Conservation (phyloP, 1,140 invertebrate species). For the Dendrolimus kikuchii region DNA sequence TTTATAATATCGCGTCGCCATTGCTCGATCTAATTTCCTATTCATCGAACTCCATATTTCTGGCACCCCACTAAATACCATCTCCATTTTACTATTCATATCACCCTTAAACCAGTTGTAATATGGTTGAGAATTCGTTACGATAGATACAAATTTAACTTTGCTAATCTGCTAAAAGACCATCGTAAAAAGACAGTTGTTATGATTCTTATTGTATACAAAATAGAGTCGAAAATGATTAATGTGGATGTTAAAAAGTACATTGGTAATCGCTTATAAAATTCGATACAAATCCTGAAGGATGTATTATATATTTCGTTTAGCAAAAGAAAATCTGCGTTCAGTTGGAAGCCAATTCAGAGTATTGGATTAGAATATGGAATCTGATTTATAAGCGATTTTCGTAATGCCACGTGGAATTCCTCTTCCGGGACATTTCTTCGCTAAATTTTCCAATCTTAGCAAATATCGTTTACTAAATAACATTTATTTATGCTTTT, state of each 20-base stretch:
- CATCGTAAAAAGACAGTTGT: neutral
- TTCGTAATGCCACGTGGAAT: too few relatives aligned
- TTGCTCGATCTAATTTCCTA: conserved; percentile 23
- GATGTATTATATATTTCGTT: conserved; percentile 17
- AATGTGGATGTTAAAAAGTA: too few relatives aligned
- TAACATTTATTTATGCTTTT: too few relatives aligned
- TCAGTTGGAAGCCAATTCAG: conserved; percentile 15
- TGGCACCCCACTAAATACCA: conserved; percentile 10
- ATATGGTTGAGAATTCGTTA: too few relatives aligned
- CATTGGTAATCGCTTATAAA: conserved; percentile 11
- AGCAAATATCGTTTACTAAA: too few relatives aligned
- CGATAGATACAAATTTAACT: too few relatives aligned
- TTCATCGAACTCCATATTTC: conserved; percentile 24
- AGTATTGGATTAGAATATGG: conserved; percentile 24
- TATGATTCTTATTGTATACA: neutral
- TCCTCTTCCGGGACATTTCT: too few relatives aligned
- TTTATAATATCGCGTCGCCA: conserved; percentile 21
- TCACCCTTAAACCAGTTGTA: neutral
- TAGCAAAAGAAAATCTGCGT: conserved; percentile 17
- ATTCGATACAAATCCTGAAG: conserved; percentile 19
- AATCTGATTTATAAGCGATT: conserved; percentile 25
- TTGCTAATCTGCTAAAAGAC: too few relatives aligned
- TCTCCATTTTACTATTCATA: too few relatives aligned
- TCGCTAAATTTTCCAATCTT: too few relatives aligned
- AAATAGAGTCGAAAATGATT: neutral